phyloP scores from a whole-genome alignment of 2,797 vertebrate genomes.

The Crossoptilon crossoptilon region DNA sequence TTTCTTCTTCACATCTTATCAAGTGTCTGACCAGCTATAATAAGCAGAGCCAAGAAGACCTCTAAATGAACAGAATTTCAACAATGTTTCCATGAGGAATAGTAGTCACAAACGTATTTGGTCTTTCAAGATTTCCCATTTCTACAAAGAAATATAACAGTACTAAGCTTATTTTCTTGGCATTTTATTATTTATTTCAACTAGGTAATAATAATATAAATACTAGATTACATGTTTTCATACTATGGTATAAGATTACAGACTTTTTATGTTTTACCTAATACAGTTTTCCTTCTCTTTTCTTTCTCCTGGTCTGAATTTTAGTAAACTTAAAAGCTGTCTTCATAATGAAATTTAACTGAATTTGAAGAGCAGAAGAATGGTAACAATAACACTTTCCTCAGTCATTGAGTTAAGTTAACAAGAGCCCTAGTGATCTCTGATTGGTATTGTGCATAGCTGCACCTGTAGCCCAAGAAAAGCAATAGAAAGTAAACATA shows the following conservation, averaged over 20 bases:
- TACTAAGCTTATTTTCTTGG: not conserved
- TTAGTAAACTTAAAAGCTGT: not conserved
- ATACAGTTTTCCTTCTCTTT: not conserved
- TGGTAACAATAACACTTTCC: fast-evolving
- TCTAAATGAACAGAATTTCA: not conserved
- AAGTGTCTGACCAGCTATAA: not conserved
- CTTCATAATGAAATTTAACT: not conserved
- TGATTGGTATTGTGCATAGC: not conserved
- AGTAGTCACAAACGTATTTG: not conserved
- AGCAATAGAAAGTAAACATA: not conserved
- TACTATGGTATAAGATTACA: not conserved
- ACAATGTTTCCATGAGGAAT: not conserved
- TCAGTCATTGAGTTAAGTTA: not conserved
- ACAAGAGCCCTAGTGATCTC: not conserved
- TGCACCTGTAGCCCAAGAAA: not conserved
- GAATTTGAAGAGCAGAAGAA: not conserved
- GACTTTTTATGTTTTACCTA: not conserved
- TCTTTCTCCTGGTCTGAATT: not conserved
- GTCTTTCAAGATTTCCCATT: not conserved
- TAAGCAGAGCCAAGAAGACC: not conserved
- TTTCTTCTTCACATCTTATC: slow-evolving; percentile 6
- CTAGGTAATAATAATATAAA: not conserved
- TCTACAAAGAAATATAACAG: not conserved
- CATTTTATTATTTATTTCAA: not conserved
- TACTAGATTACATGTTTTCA: not conserved